Evolutionary conservation across 2,797 vertebrate species (phyloP), one percentile per base, ranked within the genome.

Genomic region (Coilia nasus): DNA sequence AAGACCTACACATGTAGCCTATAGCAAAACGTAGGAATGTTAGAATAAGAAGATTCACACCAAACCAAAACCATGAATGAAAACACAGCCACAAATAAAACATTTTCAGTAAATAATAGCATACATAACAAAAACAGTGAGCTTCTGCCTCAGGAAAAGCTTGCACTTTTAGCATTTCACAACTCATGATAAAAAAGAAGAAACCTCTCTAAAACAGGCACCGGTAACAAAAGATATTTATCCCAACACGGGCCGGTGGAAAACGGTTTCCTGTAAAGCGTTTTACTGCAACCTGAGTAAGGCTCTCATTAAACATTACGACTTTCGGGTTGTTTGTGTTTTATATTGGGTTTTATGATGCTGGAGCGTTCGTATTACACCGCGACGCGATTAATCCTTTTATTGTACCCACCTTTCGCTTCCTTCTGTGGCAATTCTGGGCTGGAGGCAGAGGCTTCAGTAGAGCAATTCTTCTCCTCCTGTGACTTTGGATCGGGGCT

Each of bases 341-440:
- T 96, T 96, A 96, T 95, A 95, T 95, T 95, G 92, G 96, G 94
- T 95, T 97, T 97, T 97, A 97, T 96, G 97, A 94, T 93, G 96
- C 95, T 93, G 94, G 94, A 93, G 91, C 93, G 94, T 96, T 96
- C 95, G 92, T 93, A 94, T 94, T 95, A 95, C 95, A 94, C 94
- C 95, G 93, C 94, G 94, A 94, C 94, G 92, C 96, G 95, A 95
- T 96, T 95, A 97, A 97, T 93, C 93, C 95, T 93, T 97, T 94
- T 94, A 92, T 94, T 94, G 95, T 96, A 98, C 98, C 97, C 96
- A 99, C 98, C 98, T 99, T 98, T 99, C 91, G 95, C 96, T 93
- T 99, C 98, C 93, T 97, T 97, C 92, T 97, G 97, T 87, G 96
- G 96, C 94, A 96, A 93, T 95, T 98, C 98, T 56, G 98, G 98